Conservation (phyloP, 2,888 invertebrate species). For the Nowickia ferox region DNA sequence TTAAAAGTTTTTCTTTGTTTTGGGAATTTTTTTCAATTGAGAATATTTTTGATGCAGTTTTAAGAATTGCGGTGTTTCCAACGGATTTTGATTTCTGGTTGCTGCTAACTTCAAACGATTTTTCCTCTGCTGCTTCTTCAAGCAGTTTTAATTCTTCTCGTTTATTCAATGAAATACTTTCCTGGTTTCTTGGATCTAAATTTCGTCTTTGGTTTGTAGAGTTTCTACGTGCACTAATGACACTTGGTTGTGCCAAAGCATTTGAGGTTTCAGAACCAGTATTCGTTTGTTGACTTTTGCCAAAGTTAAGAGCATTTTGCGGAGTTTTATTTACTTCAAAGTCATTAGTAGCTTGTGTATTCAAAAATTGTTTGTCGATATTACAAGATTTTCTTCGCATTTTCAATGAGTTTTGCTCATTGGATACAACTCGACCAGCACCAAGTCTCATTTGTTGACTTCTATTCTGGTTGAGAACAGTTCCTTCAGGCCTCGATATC, state of each 20-base stretch:
- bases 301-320: too few species aligned
- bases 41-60: background rate
- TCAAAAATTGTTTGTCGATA: conserved; percentile 34
- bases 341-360: background rate
- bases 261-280: background rate
- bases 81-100: background rate
- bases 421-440: background rate
- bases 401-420: conserved; percentile 1
- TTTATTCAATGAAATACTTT: background rate
- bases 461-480: background rate
- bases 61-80: background rate
- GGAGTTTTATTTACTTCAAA: background rate
- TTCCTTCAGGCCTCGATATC: background rate
- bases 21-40: background rate
- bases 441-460: background rate
- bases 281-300: background rate
- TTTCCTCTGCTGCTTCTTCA: background rate
- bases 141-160: background rate
- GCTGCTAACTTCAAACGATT: too few species aligned
- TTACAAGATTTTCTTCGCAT: conserved; percentile 29
- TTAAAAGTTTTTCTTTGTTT: background rate
- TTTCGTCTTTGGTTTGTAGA: background rate
- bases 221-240: background rate
- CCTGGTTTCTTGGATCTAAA: background rate
- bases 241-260: background rate